These are phyloP conservation scores for Prunella fulvescens DNA, from an alignment of 2,113 vertebrate species.

Conservation along the genomic window DNA sequence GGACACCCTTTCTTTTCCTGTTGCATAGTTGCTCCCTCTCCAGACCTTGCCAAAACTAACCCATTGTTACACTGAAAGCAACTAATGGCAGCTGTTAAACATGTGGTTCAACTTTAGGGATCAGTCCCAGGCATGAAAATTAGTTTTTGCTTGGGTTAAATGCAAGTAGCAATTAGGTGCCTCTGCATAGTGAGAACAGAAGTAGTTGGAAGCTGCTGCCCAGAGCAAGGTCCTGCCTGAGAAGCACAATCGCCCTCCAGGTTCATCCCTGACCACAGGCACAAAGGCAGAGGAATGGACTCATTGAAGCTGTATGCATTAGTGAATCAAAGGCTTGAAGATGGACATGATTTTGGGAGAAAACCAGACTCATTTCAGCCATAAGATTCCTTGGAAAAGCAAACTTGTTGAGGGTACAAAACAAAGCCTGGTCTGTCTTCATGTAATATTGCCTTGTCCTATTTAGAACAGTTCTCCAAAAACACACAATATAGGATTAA, in stretches of 20 bases:
- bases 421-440: background rate
- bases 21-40: background rate
- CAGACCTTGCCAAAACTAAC: background rate
- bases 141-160: background rate
- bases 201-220: background rate
- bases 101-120: background rate
- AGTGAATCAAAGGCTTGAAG: background rate
- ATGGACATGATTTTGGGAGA: background rate
- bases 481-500: accelerated
- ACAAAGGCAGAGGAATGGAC: background rate
- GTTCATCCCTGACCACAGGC: background rate
- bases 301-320: background rate
- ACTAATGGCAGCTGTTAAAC: background rate
- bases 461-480: background rate
- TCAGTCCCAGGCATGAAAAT: background rate
- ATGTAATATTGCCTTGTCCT: background rate
- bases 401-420: background rate
- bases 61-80: background rate
- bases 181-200: background rate
- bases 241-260: background rate
- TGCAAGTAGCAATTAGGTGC: background rate
- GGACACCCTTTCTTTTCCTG: background rate
- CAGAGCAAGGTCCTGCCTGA: background rate
- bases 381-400: background rate
- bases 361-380: background rate